A percentile compares a stretch with the other conserved stretches of the same genome.
phyloP scores from a whole-genome alignment of 2,113 vertebrate species.

The Aspiorhynchus laticeps region DNA sequence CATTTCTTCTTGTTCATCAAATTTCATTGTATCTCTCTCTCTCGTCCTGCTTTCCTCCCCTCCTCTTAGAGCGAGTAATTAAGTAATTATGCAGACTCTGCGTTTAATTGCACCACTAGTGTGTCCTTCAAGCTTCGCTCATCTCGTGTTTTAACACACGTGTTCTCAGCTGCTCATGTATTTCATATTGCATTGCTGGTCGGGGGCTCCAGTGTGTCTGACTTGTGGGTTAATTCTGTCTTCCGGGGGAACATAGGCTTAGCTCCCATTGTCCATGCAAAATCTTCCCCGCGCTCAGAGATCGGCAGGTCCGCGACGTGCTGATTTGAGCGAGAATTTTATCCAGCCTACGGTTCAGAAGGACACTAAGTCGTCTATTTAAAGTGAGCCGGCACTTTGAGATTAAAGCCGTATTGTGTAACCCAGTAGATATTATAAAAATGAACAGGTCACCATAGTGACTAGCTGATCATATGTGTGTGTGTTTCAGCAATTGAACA shows the following conservation, averaged over 20 bases:
- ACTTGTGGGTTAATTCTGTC: slow-evolving; percentile 70
- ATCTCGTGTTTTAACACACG: not conserved
- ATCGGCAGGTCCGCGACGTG: slow-evolving; percentile 51
- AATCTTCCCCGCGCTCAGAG: slow-evolving; percentile 66
- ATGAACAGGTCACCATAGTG: slow-evolving; percentile 54
- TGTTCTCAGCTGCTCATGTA: not conserved
- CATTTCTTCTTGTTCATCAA: slow-evolving; percentile 11
- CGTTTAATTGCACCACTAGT: slow-evolving; percentile 49
- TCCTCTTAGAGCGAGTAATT: slow-evolving; percentile 51
- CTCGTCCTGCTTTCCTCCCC: slow-evolving; percentile 38
- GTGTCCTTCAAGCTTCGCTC: not conserved
- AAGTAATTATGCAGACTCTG: slow-evolving; percentile 69
- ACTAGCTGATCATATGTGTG: slow-evolving; percentile 27
- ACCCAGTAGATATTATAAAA: slow-evolving; percentile 41
- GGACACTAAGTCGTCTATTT: slow-evolving; percentile 39
- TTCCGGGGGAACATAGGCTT: slow-evolving; percentile 72
- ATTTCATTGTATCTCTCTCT: slow-evolving; percentile 45
- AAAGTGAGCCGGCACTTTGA: not conserved
- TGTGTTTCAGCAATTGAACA: not conserved
- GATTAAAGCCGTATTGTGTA: slow-evolving; percentile 45
- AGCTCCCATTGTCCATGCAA: slow-evolving; percentile 70
- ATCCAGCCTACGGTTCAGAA: slow-evolving; percentile 50
- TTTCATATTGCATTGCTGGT: not conserved
- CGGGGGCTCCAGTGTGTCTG: slow-evolving; percentile 57
- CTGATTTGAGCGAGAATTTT: slow-evolving; percentile 72